Percentiles rank a stretch among this genome's conserved stretches.
These are phyloP conservation scores for Lasioglossum calceatum DNA, from an alignment of 2,888 invertebrate species.

Conservation along the genomic window DNA sequence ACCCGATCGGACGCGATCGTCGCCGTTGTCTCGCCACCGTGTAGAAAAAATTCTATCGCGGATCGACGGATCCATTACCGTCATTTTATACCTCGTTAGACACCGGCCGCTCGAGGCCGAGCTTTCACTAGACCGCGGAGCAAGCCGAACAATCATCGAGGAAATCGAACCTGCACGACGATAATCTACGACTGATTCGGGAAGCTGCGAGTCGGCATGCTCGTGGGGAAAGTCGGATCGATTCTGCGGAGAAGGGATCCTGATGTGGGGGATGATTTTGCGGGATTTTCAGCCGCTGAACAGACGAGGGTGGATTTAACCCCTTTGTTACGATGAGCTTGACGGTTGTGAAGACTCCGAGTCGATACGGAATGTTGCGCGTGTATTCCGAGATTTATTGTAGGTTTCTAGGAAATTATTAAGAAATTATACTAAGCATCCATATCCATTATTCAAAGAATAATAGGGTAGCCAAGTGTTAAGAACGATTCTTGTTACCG, in stretches of 20 bases:
- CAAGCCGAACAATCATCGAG: background rate
- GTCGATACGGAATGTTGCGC: background rate
- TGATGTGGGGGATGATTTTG: background rate
- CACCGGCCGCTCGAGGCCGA: conserved; percentile 2
- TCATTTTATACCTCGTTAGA: conserved; percentile 42
- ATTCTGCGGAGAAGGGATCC: background rate
- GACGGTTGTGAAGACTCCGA: background rate
- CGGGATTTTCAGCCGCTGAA: background rate
- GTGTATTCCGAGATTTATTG: background rate
- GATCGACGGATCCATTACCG: conserved; percentile 36
- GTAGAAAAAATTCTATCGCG: conserved; percentile 31
- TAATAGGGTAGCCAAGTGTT: background rate
- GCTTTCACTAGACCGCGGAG: conserved; percentile 34
- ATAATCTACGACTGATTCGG: background rate
- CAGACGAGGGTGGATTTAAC: background rate
- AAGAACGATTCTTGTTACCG: background rate
- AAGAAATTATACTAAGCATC: too few relatives aligned
- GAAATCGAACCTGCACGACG: conserved; percentile 16
- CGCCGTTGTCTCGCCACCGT: conserved; percentile 5
- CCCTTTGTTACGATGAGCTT: background rate
- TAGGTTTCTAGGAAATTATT: background rate
- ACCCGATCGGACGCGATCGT: conserved; percentile 38
- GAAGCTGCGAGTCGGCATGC: background rate
- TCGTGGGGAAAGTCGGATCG: conserved; percentile 1
- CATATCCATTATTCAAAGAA: background rate